phyloP scores from a whole-genome alignment of 1,140 invertebrate genomes.

The Bombus waltoni region DNA sequence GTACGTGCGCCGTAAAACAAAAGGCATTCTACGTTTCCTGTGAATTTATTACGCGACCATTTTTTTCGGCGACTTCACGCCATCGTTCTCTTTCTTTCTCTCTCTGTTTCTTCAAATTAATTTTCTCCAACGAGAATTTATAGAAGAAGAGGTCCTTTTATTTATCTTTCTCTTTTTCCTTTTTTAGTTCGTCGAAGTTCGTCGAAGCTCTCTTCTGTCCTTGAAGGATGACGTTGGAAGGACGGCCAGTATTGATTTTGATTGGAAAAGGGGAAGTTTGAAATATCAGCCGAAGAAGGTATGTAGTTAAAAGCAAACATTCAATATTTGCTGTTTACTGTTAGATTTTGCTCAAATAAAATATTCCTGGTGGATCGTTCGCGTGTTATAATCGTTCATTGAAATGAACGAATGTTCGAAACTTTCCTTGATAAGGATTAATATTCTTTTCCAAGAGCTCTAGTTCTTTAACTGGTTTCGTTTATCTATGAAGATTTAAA shows the following conservation, averaged over 20 bases:
- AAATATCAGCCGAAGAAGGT: neutral
- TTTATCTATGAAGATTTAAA: no score
- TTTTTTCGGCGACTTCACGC: constrained; percentile 17
- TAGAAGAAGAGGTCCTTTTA: neutral
- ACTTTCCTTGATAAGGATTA: no score
- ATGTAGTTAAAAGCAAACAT: neutral
- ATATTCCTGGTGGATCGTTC: neutral
- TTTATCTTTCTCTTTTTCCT: neutral
- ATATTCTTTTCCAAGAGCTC: no score
- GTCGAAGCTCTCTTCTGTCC: neutral
- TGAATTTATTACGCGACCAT: constrained; percentile 33
- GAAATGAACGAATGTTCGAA: no score
- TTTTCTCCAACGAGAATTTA: neutral
- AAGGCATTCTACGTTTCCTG: constrained; percentile 21
- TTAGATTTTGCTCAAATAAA: neutral
- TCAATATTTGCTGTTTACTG: neutral
- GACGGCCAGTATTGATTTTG: neutral
- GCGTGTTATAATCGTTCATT: no score
- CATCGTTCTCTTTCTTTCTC: neutral
- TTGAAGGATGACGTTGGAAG: no score
- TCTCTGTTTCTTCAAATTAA: neutral
- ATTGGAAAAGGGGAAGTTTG: neutral
- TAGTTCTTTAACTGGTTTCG: no score
- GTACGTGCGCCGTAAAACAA: constrained; percentile 29
- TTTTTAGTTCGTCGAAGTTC: neutral